Base-by-base conservation (phyloP, 2,888 invertebrate genomes). In the Eupithecia abbreviata region DNA sequence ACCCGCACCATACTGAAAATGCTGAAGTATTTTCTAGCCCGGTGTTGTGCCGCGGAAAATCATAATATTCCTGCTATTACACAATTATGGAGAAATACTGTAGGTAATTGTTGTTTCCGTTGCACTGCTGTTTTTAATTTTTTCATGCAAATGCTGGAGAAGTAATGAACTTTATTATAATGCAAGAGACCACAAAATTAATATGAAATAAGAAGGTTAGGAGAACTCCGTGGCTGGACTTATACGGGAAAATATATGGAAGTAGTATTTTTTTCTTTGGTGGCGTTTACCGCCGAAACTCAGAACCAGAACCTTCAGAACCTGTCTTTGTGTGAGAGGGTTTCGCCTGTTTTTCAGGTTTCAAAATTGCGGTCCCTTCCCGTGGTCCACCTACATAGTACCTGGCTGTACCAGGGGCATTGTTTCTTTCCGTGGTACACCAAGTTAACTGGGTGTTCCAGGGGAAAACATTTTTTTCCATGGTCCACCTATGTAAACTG, bases 61-160 rank as follows among this genome's bases (percentile, higher is more conserved):
- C 66, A 70, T 77, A 58, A 67, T 73, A 65, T 47, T 42, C 66
- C 69, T 73, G 30, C 47, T 62, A 70, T 73, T 73, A 76, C 71
- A 73, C 72, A 76, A 76, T 78, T 78, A 75, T 75, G 75, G 67
- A 68, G 71, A 69, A 78, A 73, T 75, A 71, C 68, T 73, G 73
- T 68, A 62, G 62, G 62, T 62, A 66, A 70, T 49, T 62, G 73
- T 49, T 58, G 66, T 72, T 73, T 69, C 76, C 74, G 71, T 62
- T 65, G 66, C 45, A 71, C 13, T 65, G 66, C 42, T 51, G 67
- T 55, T 62, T 62, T 18, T 58, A 58, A 30, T 66, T 73, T 75
- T 73, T 66, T 66, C 12, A 41, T 66, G 66, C 62, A 12, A 66
- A 66, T 42, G 6, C 41, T 42, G 13, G 3, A 42, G 66, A 15